These are phyloP conservation scores for Spea bombifrons DNA, from an alignment of 2,113 vertebrate species.

Conservation along the genomic window DNA sequence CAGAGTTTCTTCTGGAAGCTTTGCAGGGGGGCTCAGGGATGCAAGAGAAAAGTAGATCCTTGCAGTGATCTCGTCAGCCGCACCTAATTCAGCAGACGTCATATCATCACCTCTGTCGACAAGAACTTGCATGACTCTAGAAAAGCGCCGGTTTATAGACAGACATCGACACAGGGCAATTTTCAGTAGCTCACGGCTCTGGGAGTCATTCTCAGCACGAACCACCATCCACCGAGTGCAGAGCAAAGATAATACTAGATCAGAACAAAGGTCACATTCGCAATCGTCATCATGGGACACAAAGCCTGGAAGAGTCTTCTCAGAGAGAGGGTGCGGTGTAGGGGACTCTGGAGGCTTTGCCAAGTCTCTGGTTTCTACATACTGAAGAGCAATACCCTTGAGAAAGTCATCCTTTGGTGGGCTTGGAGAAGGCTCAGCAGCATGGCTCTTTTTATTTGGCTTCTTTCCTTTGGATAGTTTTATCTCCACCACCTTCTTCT, in stretches of 20 bases:
- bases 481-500: slow-evolving; percentile 60
- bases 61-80: slow-evolving; percentile 70
- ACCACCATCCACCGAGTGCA: slow-evolving; percentile 75
- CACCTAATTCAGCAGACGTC: background rate
- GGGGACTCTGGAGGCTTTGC: slow-evolving; percentile 59
- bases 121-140: slow-evolving; percentile 15
- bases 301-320: slow-evolving; percentile 61
- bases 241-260: slow-evolving; percentile 65
- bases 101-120: background rate
- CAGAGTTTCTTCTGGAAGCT: slow-evolving; percentile 53
- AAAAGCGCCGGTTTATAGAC: slow-evolving; percentile 23
- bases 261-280: slow-evolving; percentile 72
- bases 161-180: slow-evolving; percentile 61
- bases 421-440: accelerated
- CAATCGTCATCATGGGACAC: slow-evolving; percentile 67
- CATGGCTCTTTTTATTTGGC: slow-evolving; percentile 39
- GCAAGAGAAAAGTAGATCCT: slow-evolving; percentile 68
- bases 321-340: slow-evolving; percentile 62
- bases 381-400: slow-evolving; percentile 55
- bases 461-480: slow-evolving; percentile 69
- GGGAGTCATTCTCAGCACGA: slow-evolving; percentile 55
- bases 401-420: slow-evolving; percentile 63
- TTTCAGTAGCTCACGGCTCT: slow-evolving; percentile 59
- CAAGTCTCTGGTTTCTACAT: slow-evolving; percentile 54
- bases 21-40: slow-evolving; percentile 53